A percentile compares a stretch with the other conserved stretches of the same genome.
Conservation (phyloP, 1,140 invertebrate genomes). For the Liolophura sinensis region DNA sequence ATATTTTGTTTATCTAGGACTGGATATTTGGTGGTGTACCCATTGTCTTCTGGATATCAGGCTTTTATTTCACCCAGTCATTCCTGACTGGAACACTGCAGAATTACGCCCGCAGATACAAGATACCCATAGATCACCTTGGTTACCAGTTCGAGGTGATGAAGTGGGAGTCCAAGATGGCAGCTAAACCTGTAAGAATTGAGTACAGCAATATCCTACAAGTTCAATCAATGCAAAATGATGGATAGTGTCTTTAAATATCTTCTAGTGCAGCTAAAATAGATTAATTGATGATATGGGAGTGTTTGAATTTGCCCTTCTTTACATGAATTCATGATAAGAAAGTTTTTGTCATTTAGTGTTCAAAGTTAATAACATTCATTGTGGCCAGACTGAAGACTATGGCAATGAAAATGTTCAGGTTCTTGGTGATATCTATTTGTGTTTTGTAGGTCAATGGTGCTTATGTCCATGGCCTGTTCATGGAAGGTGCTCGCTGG, state of each 20-base stretch:
- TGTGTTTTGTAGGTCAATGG: conserved; percentile 44
- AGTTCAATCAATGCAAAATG: not conserved
- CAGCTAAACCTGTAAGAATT: conserved; percentile 46
- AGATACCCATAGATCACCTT: conserved; percentile 59
- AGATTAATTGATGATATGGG: not conserved
- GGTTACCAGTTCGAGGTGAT: conserved; percentile 57
- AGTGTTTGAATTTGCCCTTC: not conserved
- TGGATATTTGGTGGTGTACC: conserved; percentile 55
- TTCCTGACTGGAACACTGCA: conserved; percentile 59
- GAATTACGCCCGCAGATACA: conserved; percentile 57
- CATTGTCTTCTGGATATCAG: conserved; percentile 58
- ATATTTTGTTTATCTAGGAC: conserved; percentile 33
- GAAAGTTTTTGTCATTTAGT: too few relatives aligned
- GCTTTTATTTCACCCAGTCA: conserved; percentile 61
- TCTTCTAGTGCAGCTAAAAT: not conserved
- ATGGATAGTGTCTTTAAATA: not conserved
- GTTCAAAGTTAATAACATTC: too few relatives aligned
- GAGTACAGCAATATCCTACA: not conserved
- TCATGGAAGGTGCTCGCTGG: conserved; percentile 58
- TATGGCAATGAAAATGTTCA: too few relatives aligned
- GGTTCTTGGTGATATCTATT: not conserved
- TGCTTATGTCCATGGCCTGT: conserved; percentile 56
- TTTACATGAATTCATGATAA: not conserved
- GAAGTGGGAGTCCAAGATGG: conserved; percentile 35
- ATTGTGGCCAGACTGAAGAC: too few relatives aligned